Evolutionary conservation across 2,113 vertebrate species (phyloP).

Genomic region (Dinomys branickii): DNA sequence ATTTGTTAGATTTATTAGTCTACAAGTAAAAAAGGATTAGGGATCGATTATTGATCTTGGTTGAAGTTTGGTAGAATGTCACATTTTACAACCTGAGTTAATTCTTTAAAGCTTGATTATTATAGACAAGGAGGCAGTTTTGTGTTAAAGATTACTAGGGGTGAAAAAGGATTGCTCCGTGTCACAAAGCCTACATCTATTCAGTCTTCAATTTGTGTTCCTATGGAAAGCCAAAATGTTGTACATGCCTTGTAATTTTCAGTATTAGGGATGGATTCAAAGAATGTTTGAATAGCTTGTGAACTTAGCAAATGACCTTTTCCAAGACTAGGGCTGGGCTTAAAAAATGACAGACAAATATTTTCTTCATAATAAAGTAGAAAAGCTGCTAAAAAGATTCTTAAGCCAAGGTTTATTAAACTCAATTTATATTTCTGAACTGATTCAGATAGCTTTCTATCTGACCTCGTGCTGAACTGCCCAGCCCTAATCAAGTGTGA

Average conservation of each 20-base stretch:
- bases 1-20: conserved; percentile 81
- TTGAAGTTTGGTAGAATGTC: conserved; percentile 61
- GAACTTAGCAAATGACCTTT: conserved; percentile 86
- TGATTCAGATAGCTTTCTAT: conserved; percentile 90
- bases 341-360: conserved; percentile 79
- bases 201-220: conserved; percentile 64
- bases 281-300: conserved; percentile 83
- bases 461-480: conserved; percentile 86
- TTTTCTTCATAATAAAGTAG: conserved; percentile 71
- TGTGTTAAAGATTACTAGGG: conserved; percentile 71
- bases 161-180: conserved; percentile 75
- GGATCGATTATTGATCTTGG: conserved; percentile 58
- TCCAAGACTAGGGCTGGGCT: conserved; percentile 91
- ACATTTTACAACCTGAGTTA: conserved; percentile 73
- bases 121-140: conserved; percentile 70
- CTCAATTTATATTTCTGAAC: conserved; percentile 83
- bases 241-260: conserved; percentile 83
- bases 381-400: conserved; percentile 82
- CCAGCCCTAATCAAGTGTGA: conserved; percentile 90
- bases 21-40: conserved; percentile 72
- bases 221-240: conserved; percentile 78
- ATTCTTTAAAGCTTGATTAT: conserved; percentile 66
- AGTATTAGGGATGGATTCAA: conserved; percentile 80
- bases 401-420: conserved; percentile 83
- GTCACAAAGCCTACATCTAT: conserved; percentile 61